Evolutionary conservation across 1,140 invertebrate species (phyloP), one percentile per base, ranked within the genome.

Genomic region (Nymphalis io): DNA sequence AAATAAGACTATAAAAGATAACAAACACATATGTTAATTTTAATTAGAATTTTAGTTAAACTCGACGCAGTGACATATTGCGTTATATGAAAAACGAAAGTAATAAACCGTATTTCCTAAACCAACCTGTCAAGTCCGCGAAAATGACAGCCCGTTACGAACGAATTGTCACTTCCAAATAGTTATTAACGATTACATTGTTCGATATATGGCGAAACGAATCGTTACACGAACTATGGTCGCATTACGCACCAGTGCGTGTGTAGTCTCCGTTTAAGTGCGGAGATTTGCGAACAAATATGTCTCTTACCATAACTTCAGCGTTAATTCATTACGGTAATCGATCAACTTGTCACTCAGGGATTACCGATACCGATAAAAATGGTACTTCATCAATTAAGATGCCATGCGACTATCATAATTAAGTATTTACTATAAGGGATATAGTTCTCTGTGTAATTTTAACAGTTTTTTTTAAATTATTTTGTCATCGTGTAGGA

Each of bases 351-450:
- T 70, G 68, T 70, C 68, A 65, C 27, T 67, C 40, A 48, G 18
- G 20, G 16, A 67, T 60, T 60, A 82, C 78, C 76, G 68, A 62
- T 72, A 74, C 76, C 68, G 72, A 65, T 57, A 76, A 27, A 27
- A 23, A 15, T 55, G 20, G 12, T 27, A 11, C 16, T 51, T 20
- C 46, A 8, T 11, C 46, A 13, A 3, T 8, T 51, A n/a, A 1
- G 21, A 55, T 23, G 21, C 20, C 51, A 27, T n/a, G 12, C 51
- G 21, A 23, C 27, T 55, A 55, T 51, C 10, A 15, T 27, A 55
- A 55, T 23, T 55, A 27, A 13, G 4, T n/a, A 0, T 15, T 15
- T 55, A 55, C 51, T 1, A 55, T 55, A 55, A 55, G 51, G 8
- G 12, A 23, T 11, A 21, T 51, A 12, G 18, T 51, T 20, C 48